A percentile compares a stretch with the other conserved stretches of the same genome.
Conservation (phyloP, 2,888 invertebrate genomes). For the Drosophila acutilabella region DNA sequence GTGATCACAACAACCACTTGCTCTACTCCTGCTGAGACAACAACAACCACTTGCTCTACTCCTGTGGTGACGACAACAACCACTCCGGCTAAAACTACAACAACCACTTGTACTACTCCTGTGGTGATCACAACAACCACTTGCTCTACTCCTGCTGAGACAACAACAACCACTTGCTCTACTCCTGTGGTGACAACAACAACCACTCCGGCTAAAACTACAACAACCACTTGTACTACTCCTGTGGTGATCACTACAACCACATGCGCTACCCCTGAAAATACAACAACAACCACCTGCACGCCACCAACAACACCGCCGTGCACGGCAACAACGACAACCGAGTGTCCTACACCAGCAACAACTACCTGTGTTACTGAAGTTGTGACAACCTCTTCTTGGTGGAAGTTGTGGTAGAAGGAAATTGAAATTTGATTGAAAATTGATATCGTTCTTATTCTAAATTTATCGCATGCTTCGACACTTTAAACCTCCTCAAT, state of each 20-base stretch:
- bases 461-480: background rate
- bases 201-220: background rate
- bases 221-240: background rate
- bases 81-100: background rate
- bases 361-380: slow-evolving; percentile 4
- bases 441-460: background rate
- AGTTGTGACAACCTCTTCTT: background rate
- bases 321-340: slow-evolving; percentile 12
- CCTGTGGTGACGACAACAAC: background rate
- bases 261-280: background rate
- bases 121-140: slow-evolving; percentile 1
- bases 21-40: background rate
- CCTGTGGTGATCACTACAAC: slow-evolving; percentile 1
- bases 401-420: slow-evolving; percentile 22
- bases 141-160: background rate
- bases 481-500: background rate
- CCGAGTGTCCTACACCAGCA: background rate
- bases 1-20: slow-evolving; percentile 1
- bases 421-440: background rate
- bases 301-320: background rate
- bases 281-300: slow-evolving; percentile 10
- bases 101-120: background rate
- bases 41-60: slow-evolving; percentile 11
- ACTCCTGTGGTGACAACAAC: background rate
- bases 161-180: slow-evolving; percentile 8